phyloP scores from a whole-genome alignment of 1,140 invertebrate genomes.

The Ylistrum balloti region DNA sequence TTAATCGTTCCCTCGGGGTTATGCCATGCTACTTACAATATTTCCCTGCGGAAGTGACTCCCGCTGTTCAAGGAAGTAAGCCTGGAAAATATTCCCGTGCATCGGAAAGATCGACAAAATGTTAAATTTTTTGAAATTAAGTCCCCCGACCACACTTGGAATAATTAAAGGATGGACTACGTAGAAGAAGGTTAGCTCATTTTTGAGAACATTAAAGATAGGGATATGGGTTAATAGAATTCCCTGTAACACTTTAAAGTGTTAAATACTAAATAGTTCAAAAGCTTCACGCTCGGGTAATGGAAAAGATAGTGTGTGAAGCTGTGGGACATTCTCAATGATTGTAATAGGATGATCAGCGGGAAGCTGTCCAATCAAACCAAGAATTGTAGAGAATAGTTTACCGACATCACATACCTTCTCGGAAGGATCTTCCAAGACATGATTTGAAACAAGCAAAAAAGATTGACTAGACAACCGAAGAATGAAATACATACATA shows the following conservation, averaged over 20 bases:
- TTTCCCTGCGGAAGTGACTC: neutral
- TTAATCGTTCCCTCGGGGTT: neutral
- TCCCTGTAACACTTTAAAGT: neutral
- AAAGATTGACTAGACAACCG: neutral
- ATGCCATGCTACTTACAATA: neutral
- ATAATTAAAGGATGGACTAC: neutral
- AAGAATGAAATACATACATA: neutral
- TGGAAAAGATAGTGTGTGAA: neutral
- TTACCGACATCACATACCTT: neutral
- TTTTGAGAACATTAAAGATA: neutral
- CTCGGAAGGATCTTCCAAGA: neutral
- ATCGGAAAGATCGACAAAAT: neutral
- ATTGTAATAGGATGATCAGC: neutral
- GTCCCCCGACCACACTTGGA: neutral
- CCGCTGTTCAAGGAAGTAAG: neutral
- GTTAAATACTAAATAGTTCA: conserved; percentile 7
- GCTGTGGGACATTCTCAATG: neutral
- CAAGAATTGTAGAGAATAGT: neutral
- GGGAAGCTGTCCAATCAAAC: neutral
- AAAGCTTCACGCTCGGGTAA: neutral
- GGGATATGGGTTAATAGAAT: neutral
- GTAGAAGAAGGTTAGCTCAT: neutral
- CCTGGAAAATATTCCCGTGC: neutral
- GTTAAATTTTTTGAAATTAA: neutral
- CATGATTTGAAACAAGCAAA: neutral